Base-by-base conservation (phyloP, 2,888 invertebrate species). In the Drosophila neoperkinsi region DNA sequence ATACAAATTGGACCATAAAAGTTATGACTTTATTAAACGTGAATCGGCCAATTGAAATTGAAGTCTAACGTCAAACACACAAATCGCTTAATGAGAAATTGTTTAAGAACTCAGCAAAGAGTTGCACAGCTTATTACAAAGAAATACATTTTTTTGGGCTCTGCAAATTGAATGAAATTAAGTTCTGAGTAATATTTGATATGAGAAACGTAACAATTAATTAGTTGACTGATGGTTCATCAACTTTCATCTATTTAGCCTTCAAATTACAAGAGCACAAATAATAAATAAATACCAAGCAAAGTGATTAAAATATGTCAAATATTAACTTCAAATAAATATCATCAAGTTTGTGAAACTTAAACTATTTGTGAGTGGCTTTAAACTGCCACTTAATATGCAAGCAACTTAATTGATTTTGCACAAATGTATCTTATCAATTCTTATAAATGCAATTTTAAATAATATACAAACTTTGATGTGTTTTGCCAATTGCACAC, bases 1-100 rank as follows among this genome's bases (percentile, higher is more conserved):
- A 66, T 53, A 67, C 52, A 71, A 82, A 74, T 69, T 61, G 66
- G 55, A 53, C 53, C 30, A 65, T 11, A 66, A 86, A 78, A 76
- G 66, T 86, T 81, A 70, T 71, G 70, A 63, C 74, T 72, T 83
- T 70, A 64, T 77, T 25, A 69, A 77, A 77, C 73, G 73, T 58
- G 58, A 73, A 59, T 70, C 71, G 72, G 66, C 34, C 25, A 53
- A 64, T 49, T 21, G 52, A 28, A 41, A 25, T 38, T 25, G 21
- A 51, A 66, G 31, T 13, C 31, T 10, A 28, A 46, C 25, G n/a
- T 36, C 33, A 38, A 77, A 33, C 10, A 18, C 16, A 43, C 25
- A 58, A 61, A 36, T 57, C 21, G 51, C 25, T 28, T 69, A 74
- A 64, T 59, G 53, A 50, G 62, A 50, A 59, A 70, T 79, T 65